Conservation (phyloP, 2,797 vertebrate genomes). For the Cetoscarus ocellatus region DNA sequence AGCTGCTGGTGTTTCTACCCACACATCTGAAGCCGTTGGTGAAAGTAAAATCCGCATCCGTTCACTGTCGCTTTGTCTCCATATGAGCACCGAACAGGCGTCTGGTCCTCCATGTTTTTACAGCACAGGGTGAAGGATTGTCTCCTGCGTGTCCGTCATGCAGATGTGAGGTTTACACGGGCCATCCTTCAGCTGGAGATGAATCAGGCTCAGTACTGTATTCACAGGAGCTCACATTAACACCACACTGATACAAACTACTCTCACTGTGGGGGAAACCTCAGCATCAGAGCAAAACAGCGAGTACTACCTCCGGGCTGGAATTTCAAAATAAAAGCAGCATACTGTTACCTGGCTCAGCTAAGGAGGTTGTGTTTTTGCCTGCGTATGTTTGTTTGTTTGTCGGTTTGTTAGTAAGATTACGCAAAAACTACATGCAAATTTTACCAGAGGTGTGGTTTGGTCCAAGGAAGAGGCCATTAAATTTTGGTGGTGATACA, state of each 20-base stretch:
- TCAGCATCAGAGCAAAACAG: background rate
- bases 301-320: conserved; percentile 6
- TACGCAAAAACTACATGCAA: too few relatives aligned
- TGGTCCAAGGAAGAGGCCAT: too few relatives aligned
- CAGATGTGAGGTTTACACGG: background rate
- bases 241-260: conserved; percentile 20
- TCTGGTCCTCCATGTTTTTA: background rate
- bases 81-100: background rate
- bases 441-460: too few relatives aligned
- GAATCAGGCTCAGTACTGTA: background rate
- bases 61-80: conserved; percentile 46
- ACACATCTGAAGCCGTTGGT: conserved; percentile 31
- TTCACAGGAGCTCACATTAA: background rate
- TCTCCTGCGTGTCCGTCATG: background rate
- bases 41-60: conserved; percentile 43
- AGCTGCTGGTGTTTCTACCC: conserved; percentile 21
- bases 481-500: too few relatives aligned
- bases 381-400: too few relatives aligned
- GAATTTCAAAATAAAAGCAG: conserved; percentile 43
- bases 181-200: background rate
- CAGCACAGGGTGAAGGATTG: rapidly evolving
- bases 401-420: too few relatives aligned
- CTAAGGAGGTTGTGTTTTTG: rapidly evolving
- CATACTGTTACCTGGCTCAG: background rate
- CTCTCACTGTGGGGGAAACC: background rate